These are phyloP conservation scores for Episyrphus balteatus DNA, from an alignment of 1,140 invertebrate species.

Conservation along the genomic window DNA sequence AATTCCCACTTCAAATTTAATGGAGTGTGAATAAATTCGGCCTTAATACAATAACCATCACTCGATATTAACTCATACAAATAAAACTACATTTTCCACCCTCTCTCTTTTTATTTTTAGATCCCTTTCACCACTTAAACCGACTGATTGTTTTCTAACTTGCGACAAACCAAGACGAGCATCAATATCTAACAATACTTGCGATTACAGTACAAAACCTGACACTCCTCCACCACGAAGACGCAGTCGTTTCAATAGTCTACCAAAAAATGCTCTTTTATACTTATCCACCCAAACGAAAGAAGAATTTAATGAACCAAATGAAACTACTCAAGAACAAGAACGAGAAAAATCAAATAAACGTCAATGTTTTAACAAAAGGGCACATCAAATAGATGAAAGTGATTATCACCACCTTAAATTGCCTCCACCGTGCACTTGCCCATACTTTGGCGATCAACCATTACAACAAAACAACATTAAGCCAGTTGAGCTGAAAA, in stretches of 20 bases:
- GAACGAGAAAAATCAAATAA: conserved; percentile 3
- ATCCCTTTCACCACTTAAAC: conserved; percentile 14
- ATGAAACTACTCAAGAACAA: conserved; percentile 14
- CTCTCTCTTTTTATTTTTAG: conserved; percentile 2
- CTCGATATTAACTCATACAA: no score
- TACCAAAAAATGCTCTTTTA: conserved; percentile 25
- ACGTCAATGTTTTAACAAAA: conserved; percentile 15
- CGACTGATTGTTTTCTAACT: conserved; percentile 16
- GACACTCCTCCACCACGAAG: conserved; percentile 15
- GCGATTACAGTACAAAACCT: conserved; percentile 15
- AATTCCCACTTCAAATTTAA: no score
- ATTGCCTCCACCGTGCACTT: conserved; percentile 60
- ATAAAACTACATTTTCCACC: no score
- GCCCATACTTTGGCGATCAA: conserved; percentile 62
- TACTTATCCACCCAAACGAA: conserved; percentile 12
- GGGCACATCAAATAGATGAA: conserved; percentile 4
- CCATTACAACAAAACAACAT: conserved; percentile 35
- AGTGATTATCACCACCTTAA: conserved; percentile 38
- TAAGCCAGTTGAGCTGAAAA: conserved; percentile 42
- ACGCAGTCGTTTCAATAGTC: conserved; percentile 26
- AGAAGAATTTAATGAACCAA: no score
- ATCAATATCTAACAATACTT: conserved; percentile 17
- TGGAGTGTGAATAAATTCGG: no score
- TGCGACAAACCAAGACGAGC: conserved; percentile 23
- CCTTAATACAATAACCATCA: no score